Evolutionary conservation across 2,113 vertebrate species (phyloP).

Genomic region (Phylloscopus trochiloides): DNA sequence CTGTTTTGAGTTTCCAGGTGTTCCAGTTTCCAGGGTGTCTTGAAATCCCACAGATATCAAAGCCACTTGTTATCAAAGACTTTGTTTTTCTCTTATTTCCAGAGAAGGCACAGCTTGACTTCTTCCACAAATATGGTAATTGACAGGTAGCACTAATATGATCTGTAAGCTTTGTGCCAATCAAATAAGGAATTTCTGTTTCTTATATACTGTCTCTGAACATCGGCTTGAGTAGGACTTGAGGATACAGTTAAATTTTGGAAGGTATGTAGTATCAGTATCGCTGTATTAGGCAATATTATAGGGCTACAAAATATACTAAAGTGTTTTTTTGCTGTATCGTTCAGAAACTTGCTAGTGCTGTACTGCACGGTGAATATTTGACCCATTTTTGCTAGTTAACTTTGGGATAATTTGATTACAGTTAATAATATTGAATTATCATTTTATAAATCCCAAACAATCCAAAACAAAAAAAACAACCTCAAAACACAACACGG

Average conservation of each 20-base stretch:
- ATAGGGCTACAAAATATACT: neutral
- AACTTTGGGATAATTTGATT: neutral
- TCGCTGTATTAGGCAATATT: neutral
- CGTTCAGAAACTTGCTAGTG: neutral
- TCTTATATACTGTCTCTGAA: neutral
- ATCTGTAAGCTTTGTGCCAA: neutral
- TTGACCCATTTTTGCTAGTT: neutral
- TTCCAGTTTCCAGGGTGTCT: neutral
- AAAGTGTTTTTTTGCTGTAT: neutral
- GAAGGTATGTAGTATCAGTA: neutral
- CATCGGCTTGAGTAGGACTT: neutral
- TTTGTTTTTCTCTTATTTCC: neutral
- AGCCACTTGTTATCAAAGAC: neutral
- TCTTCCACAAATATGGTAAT: neutral
- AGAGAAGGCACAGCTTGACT: neutral
- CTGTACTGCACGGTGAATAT: neutral
- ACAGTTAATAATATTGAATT: neutral
- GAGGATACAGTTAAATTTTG: neutral
- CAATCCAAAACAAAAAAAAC: neutral
- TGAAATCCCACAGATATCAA: neutral
- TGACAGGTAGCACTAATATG: neutral
- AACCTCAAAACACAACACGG: fast-evolving
- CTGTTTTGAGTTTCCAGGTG: neutral
- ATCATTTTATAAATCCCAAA: neutral
- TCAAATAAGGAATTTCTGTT: neutral